Conservation (phyloP, 2,888 invertebrate species). For the Macrosoma leucophasiata region DNA sequence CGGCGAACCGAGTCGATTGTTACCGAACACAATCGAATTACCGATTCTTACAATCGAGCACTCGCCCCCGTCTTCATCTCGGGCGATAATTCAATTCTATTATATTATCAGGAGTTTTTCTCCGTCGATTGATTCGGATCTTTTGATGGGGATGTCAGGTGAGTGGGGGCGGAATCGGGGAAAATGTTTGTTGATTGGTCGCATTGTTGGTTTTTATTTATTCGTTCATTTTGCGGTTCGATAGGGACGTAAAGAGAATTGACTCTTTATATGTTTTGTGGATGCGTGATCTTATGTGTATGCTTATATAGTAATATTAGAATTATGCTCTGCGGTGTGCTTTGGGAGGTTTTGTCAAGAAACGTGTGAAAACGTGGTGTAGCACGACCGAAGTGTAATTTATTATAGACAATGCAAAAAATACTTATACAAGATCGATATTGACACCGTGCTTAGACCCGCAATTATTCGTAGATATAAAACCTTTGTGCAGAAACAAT, state of each 20-base stretch:
- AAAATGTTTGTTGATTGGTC: conserved; percentile 46
- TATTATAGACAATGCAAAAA: too few relatives aligned
- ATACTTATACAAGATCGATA: too few relatives aligned
- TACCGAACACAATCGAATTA: conserved; percentile 70
- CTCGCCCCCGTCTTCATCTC: conserved; percentile 52
- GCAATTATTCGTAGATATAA: too few relatives aligned
- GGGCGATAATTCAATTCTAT: conserved; percentile 72
- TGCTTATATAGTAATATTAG: conserved; percentile 5
- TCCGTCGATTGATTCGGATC: conserved; percentile 59
- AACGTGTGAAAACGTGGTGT: too few relatives aligned
- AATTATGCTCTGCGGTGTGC: conserved; percentile 7
- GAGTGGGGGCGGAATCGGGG: conserved; percentile 32
- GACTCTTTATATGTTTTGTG: conserved; percentile 4
- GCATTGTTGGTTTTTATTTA: conserved; percentile 34
- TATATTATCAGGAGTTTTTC: conserved; percentile 60
- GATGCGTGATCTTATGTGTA: conserved; percentile 1
- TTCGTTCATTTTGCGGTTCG: conserved; percentile 10
- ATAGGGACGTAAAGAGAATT: too few relatives aligned
- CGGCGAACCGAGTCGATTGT: conserved; percentile 47
- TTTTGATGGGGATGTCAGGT: conserved; percentile 43
- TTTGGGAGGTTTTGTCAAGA: conserved; percentile 4
- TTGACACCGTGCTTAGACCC: too few relatives aligned
- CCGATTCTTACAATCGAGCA: conserved; percentile 46
- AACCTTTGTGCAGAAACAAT: too few relatives aligned
- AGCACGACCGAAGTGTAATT: too few relatives aligned